Percentiles rank a stretch among this genome's conserved stretches.
Conservation (phyloP, 2,113 vertebrate species). For the Caloenas nicobarica region DNA sequence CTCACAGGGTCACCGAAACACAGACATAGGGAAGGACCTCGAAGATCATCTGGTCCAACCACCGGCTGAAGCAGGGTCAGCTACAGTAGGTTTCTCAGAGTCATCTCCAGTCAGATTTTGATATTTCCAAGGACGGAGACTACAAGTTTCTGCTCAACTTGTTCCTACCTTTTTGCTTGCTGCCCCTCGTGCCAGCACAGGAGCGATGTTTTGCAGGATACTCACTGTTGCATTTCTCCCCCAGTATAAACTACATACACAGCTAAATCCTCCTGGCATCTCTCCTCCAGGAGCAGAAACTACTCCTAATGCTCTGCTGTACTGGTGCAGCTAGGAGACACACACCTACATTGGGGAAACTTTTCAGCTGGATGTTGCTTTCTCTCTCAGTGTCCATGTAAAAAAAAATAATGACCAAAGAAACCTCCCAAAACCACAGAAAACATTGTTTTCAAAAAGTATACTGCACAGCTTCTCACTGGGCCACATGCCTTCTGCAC, state of each 20-base stretch:
- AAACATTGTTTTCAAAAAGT: neutral
- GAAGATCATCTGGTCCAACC: neutral
- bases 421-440: neutral
- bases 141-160: neutral
- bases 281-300: neutral
- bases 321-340: neutral
- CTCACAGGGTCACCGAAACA: neutral
- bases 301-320: neutral
- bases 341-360: neutral
- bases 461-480: neutral
- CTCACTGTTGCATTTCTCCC: neutral
- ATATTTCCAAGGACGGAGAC: neutral
- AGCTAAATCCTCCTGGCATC: neutral
- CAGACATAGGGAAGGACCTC: neutral
- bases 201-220: neutral
- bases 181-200: fast-evolving
- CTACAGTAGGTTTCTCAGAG: neutral
- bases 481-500: neutral
- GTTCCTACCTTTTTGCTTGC: neutral
- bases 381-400: neutral
- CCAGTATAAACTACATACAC: neutral
- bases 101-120: neutral
- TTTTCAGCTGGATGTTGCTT: neutral
- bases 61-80: neutral
- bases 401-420: neutral